phyloP scores from a whole-genome alignment of 2,888 invertebrate genomes.

The Mechanitis messenoides region DNA sequence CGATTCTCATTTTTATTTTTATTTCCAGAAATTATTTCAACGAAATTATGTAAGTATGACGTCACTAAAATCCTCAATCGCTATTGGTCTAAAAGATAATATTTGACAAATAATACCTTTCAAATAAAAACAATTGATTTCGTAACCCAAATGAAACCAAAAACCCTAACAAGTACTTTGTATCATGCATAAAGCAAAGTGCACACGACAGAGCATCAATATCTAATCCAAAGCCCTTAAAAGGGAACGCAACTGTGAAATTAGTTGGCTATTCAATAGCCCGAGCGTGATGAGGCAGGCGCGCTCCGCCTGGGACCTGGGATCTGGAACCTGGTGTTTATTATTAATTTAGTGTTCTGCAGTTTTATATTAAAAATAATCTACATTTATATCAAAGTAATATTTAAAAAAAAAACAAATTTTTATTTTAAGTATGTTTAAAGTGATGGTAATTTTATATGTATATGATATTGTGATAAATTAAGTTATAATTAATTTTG shows the following conservation, averaged over 20 bases:
- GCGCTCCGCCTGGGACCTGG: conserved; percentile 29
- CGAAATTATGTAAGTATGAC: too few relatives aligned
- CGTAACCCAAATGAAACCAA: background rate
- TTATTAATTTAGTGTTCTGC: too few relatives aligned
- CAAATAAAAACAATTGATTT: background rate
- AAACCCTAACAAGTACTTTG: conserved; percentile 2
- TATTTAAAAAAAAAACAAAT: too few relatives aligned
- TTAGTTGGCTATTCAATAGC: conserved; percentile 54
- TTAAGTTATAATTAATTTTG: too few relatives aligned
- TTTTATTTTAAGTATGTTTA: too few relatives aligned
- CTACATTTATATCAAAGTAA: too few relatives aligned
- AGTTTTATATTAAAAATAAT: too few relatives aligned
- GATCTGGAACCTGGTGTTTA: too few relatives aligned
- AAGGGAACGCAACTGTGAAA: conserved; percentile 58
- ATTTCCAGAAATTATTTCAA: too few relatives aligned
- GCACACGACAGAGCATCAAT: conserved; percentile 42
- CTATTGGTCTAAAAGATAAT: background rate
- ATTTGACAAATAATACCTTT: too few relatives aligned
- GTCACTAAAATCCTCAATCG: background rate
- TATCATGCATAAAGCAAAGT: conserved; percentile 25
- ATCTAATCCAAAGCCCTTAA: conserved; percentile 58
- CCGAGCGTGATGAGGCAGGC: conserved; percentile 36
- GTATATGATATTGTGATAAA: too few relatives aligned
- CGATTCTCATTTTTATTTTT: conserved; percentile 4
- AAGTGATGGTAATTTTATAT: too few relatives aligned